Percentiles rank a stretch among this genome's conserved stretches.
Evolutionary conservation across 2,113 vertebrate species (phyloP).

Genomic region (Galemys pyrenaicus): DNA sequence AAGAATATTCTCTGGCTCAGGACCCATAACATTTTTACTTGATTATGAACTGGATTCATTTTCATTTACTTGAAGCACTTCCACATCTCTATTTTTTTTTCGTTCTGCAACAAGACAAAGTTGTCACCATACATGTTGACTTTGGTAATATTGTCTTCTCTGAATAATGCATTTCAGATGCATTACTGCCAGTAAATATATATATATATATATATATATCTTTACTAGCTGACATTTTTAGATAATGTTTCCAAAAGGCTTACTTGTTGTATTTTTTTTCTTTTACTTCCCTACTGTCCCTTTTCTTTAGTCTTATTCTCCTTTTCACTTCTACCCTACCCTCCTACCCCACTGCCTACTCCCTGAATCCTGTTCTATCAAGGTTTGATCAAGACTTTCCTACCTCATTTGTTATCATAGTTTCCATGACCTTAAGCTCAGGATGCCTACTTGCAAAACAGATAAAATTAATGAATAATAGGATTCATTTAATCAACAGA

Average conservation of each 20-base stretch:
- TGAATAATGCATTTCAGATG: constrained; percentile 70
- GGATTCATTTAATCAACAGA: not conserved
- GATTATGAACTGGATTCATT: constrained; percentile 79
- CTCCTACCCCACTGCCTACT: not conserved
- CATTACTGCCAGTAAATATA: constrained; percentile 12
- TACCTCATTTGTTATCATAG: not conserved
- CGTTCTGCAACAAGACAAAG: constrained; percentile 66
- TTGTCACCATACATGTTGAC: constrained; percentile 73
- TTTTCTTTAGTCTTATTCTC: not conserved
- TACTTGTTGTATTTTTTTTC: not conserved
- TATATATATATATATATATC: not conserved
- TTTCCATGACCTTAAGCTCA: not conserved
- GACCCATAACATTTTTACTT: constrained; percentile 79
- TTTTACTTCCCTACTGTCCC: not conserved
- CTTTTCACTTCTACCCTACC: not conserved
- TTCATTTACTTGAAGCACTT: constrained; percentile 79
- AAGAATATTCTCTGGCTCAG: constrained; percentile 79
- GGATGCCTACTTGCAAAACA: not conserved
- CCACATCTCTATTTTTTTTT: constrained; percentile 56
- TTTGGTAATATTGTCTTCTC: constrained; percentile 70
- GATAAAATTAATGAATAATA: not conserved
- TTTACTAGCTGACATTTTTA: not conserved
- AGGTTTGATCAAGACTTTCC: not conserved
- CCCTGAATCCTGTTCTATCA: not conserved
- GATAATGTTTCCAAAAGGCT: not conserved